Evolutionary conservation across 2,888 invertebrate genomes (phyloP).

Genomic region (Podabrus alpinus): DNA sequence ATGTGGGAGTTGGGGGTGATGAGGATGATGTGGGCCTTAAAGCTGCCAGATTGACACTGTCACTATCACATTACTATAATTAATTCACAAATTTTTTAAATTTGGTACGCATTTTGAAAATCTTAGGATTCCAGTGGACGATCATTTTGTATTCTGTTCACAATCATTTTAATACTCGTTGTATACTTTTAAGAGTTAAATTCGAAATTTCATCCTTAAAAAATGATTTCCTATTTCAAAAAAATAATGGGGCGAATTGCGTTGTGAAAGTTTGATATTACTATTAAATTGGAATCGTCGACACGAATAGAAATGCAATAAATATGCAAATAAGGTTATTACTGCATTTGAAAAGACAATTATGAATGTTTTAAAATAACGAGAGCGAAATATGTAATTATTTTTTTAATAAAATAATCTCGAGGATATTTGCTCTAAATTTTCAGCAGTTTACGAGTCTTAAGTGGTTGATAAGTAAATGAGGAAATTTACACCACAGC

Average conservation of each 20-base stretch:
- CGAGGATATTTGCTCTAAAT: no score
- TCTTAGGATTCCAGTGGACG: neutral
- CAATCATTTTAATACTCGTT: neutral
- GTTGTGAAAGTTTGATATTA: neutral
- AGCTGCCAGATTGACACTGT: slow-evolving; percentile 46
- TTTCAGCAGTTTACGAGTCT: no score
- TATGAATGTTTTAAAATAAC: neutral
- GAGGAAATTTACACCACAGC: neutral
- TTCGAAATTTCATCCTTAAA: neutral
- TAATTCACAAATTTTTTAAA: neutral
- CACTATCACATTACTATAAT: slow-evolving; percentile 19
- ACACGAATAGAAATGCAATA: neutral
- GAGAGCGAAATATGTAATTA: no score
- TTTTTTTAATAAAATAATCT: no score
- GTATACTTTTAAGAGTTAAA: neutral
- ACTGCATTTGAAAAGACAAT: neutral
- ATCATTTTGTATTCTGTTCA: neutral
- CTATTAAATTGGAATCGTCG: neutral
- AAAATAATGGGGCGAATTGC: neutral
- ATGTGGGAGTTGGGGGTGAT: slow-evolving; percentile 35
- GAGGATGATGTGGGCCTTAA: slow-evolving; percentile 36
- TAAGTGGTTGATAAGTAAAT: neutral
- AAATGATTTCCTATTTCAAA: neutral
- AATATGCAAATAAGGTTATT: neutral
- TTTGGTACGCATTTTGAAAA: neutral